Conservation (phyloP, 2,113 vertebrate genomes). For the Bos javanicus region DNA sequence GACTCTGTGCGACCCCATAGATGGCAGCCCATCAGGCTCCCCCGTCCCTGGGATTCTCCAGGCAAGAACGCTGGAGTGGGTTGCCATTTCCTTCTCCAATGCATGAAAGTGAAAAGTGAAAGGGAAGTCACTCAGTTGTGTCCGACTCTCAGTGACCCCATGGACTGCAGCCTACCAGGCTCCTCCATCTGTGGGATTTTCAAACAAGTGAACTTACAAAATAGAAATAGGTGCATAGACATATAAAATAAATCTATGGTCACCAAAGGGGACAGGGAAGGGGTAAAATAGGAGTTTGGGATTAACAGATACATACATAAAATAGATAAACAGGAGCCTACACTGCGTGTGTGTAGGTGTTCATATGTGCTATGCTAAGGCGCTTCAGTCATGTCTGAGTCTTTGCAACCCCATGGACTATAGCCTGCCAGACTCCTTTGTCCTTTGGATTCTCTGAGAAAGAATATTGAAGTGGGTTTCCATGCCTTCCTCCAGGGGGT, state of each 20-base stretch:
- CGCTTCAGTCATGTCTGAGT: background rate
- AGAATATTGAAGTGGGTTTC: background rate
- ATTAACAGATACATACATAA: background rate
- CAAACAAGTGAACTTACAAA: background rate
- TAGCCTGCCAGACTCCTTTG: background rate
- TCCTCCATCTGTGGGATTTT: too few relatives aligned
- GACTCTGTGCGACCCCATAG: too few relatives aligned
- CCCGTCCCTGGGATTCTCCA: too few relatives aligned
- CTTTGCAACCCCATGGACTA: background rate
- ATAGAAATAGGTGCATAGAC: background rate
- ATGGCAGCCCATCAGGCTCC: too few relatives aligned
- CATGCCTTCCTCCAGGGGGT: background rate
- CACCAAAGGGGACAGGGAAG: background rate
- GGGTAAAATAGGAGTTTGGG: background rate
- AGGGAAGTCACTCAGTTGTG: too few relatives aligned
- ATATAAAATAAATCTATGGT: background rate
- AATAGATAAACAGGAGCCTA: background rate
- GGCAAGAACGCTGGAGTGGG: too few relatives aligned
- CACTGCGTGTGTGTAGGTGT: background rate
- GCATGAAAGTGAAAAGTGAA: too few relatives aligned
- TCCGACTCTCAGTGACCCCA: too few relatives aligned
- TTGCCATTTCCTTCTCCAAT: too few relatives aligned
- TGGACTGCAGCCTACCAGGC: too few relatives aligned
- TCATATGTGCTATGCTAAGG: background rate
- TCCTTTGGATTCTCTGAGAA: background rate